These are phyloP conservation scores for Dipodomys ordii DNA, from an alignment of 2,113 vertebrate species.

Conservation along the genomic window DNA sequence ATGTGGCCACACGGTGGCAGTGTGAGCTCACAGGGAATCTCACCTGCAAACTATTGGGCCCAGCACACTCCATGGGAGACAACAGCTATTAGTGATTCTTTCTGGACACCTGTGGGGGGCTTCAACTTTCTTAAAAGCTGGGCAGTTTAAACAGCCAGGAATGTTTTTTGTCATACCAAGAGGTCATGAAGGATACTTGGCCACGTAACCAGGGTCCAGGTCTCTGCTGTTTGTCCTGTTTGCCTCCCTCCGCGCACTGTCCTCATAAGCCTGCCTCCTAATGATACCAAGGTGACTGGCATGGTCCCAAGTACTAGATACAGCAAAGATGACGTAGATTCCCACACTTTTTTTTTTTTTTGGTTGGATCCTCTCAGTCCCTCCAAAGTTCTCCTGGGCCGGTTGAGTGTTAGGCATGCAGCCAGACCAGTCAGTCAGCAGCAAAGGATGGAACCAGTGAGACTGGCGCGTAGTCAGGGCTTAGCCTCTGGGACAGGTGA, in stretches of 20 bases:
- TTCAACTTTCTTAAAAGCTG: background rate
- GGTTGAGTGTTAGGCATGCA: background rate
- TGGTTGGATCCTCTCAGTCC: background rate
- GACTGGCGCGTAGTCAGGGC: background rate
- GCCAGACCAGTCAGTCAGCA: background rate
- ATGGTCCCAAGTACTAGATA: background rate
- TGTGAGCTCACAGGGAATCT: background rate
- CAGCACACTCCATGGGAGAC: background rate
- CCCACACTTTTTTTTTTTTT: background rate
- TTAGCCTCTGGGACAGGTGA: background rate
- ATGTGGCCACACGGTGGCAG: constrained; percentile 63
- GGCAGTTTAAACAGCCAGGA: background rate
- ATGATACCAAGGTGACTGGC: background rate
- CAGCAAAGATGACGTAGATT: background rate
- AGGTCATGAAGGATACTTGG: background rate
- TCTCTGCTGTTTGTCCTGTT: background rate
- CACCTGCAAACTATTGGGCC: background rate
- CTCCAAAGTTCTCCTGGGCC: background rate
- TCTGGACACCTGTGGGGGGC: background rate
- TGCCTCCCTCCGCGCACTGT: background rate
- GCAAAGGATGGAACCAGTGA: background rate
- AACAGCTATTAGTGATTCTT: background rate
- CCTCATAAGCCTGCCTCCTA: background rate
- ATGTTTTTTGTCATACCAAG: background rate
- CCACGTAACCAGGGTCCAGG: background rate